These are phyloP conservation scores for Thecophora atra DNA, from an alignment of 2,888 invertebrate genomes.

Conservation along the genomic window DNA sequence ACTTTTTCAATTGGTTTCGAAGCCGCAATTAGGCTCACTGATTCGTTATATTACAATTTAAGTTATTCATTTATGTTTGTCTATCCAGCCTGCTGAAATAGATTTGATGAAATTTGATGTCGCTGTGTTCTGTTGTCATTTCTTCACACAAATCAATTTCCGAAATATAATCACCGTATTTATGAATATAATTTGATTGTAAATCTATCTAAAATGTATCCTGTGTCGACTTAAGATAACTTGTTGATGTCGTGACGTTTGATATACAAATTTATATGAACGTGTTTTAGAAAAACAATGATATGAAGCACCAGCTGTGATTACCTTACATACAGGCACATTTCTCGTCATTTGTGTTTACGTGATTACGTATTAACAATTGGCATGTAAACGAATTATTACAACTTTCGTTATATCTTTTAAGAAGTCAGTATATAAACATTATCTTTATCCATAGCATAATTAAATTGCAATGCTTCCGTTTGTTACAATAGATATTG, in stretches of 20 bases:
- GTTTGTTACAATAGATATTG: too few species aligned
- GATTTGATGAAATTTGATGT: constrained; percentile 37
- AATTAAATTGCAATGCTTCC: too few species aligned
- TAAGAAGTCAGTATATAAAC: neutral
- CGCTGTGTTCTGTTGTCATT: constrained; percentile 6
- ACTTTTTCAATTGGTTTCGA: neutral
- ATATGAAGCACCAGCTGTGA: constrained; percentile 25
- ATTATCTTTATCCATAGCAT: neutral
- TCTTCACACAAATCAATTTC: constrained; percentile 14
- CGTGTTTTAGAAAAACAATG: constrained; percentile 1
- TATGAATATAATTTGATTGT: too few species aligned
- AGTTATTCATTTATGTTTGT: constrained; percentile 34
- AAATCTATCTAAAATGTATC: neutral
- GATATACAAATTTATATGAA: too few species aligned
- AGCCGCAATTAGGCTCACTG: neutral
- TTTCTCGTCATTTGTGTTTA: constrained; percentile 1
- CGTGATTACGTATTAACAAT: neutral
- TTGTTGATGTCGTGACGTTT: neutral
- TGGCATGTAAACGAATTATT: too few species aligned
- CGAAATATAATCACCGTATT: constrained; percentile 7
- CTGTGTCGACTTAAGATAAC: neutral
- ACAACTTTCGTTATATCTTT: neutral
- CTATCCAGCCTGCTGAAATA: constrained; percentile 62
- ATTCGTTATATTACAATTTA: neutral
- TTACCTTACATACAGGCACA: neutral